Evolutionary conservation across 1,140 invertebrate genomes (phyloP).

Genomic region (Augochlora pura): DNA sequence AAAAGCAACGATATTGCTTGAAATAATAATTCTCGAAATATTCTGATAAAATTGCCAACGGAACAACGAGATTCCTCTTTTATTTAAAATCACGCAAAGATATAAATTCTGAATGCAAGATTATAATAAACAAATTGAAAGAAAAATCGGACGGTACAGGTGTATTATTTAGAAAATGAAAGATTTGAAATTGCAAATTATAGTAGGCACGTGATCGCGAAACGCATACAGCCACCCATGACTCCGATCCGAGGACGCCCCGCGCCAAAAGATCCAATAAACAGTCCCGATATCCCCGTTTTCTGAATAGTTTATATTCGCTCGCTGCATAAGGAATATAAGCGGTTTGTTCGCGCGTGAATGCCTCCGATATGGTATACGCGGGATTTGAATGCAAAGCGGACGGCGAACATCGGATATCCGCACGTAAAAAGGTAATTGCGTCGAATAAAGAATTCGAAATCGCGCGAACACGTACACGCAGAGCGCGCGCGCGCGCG

Average conservation of each 20-base stretch:
- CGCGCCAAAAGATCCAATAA: conserved; percentile 46
- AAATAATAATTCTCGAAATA: too few species aligned
- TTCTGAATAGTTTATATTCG: conserved; percentile 64
- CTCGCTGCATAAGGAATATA: conserved; percentile 63
- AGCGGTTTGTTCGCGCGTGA: conserved; percentile 62
- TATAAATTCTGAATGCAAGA: too few species aligned
- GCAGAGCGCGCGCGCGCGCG: background rate
- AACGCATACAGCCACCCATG: too few species aligned
- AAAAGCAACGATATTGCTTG: too few species aligned
- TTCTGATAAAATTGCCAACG: too few species aligned
- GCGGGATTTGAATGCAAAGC: conserved; percentile 65
- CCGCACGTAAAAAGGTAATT: conserved; percentile 54
- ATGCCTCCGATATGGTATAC: conserved; percentile 60
- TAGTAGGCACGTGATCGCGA: too few species aligned
- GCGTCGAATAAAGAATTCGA: conserved; percentile 60
- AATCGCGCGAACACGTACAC: conserved; percentile 48
- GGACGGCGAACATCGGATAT: conserved; percentile 40
- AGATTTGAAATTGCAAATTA: too few species aligned
- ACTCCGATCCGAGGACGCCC: conserved; percentile 35
- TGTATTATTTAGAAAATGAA: too few species aligned
- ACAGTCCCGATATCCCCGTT: conserved; percentile 57
- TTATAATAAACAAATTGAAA: too few species aligned
- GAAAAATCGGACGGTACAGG: too few species aligned
- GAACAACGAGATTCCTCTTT: too few species aligned
- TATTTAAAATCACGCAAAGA: too few species aligned